These are phyloP conservation scores for Gambusia affinis DNA, from an alignment of 2,113 vertebrate genomes.

Conservation along the genomic window DNA sequence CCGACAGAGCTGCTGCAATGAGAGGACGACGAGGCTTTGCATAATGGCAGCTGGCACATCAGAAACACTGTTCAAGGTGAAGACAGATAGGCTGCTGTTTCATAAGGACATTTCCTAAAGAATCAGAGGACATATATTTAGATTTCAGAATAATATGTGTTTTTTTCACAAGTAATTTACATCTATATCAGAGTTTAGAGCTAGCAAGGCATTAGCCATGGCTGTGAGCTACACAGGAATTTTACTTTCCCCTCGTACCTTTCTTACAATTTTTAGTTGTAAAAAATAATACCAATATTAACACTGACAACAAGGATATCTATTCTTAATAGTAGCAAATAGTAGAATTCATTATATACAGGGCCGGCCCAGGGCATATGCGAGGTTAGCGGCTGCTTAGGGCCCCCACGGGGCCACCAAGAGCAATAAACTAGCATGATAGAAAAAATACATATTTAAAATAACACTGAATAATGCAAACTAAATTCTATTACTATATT, in stretches of 20 bases:
- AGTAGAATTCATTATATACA: no score
- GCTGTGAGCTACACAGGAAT: not conserved
- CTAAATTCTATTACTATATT: no score
- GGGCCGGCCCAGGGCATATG: no score
- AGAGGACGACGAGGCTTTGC: slow-evolving; percentile 17
- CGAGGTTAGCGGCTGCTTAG: no score
- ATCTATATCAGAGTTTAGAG: not conserved
- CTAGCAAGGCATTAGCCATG: not conserved
- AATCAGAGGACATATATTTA: no score
- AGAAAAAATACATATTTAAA: no score
- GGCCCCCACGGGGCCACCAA: no score
- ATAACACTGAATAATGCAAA: no score
- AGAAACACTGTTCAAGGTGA: slow-evolving; percentile 11
- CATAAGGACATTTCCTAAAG: not conserved
- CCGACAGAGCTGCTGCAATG: slow-evolving; percentile 4
- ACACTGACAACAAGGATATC: not conserved
- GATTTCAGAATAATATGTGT: no score
- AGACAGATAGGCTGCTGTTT: slow-evolving; percentile 11
- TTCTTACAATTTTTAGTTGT: not conserved
- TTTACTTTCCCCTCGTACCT: no score
- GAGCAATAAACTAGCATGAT: no score
- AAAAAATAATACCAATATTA: not conserved
- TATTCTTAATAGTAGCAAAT: no score
- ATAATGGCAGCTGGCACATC: slow-evolving; percentile 16
- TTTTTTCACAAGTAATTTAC: not conserved